Evolutionary conservation across 2,888 invertebrate genomes (phyloP).

Genomic region (Amiota mariae): DNA sequence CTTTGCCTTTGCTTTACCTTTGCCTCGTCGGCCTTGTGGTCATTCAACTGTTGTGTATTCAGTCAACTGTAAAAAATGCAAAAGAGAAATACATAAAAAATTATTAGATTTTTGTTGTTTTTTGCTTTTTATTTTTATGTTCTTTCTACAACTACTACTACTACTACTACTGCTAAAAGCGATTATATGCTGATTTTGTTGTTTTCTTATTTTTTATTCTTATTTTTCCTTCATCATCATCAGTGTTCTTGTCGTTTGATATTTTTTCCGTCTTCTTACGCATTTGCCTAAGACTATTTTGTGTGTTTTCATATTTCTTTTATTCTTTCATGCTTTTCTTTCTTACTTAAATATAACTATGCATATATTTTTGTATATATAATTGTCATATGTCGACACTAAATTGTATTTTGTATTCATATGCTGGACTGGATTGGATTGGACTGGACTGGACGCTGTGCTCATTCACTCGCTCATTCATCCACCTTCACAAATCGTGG

Average conservation of each 20-base stretch:
- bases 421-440: constrained; percentile 47
- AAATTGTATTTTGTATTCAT: constrained; percentile 65
- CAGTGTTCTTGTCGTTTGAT: constrained; percentile 11
- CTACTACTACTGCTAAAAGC: constrained; percentile 19
- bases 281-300: neutral
- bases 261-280: constrained; percentile 38
- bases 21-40: constrained; percentile 57
- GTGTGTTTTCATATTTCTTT: neutral
- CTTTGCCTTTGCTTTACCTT: constrained; percentile 35
- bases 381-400: constrained; percentile 32
- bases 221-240: constrained; percentile 31
- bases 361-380: constrained; percentile 1
- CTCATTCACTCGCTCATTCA: neutral
- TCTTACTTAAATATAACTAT: constrained; percentile 19
- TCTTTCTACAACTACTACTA: constrained; percentile 35
- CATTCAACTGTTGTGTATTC: constrained; percentile 56
- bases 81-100: constrained; percentile 54
- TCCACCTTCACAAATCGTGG: constrained; percentile 42
- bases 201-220: constrained; percentile 16
- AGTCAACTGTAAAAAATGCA: constrained; percentile 52
- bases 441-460: neutral
- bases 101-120: constrained; percentile 54
- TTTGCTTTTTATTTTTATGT: constrained; percentile 16
- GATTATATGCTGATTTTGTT: constrained; percentile 30
- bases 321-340: neutral